These are phyloP conservation scores for Proales similis DNA, from an alignment of 1,140 invertebrate genomes.

Conservation along the genomic window DNA sequence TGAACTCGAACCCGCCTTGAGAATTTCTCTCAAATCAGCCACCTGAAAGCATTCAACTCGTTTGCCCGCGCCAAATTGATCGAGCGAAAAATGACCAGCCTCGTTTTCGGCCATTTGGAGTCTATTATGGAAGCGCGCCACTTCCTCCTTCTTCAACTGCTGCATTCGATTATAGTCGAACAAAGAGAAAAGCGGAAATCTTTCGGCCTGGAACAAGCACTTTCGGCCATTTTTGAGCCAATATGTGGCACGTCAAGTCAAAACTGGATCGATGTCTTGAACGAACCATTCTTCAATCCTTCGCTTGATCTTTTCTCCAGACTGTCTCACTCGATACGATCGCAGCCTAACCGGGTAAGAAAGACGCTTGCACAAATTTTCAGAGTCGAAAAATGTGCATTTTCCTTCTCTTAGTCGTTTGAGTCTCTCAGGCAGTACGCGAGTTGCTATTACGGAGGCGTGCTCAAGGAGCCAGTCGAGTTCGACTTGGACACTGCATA, in stretches of 20 bases:
- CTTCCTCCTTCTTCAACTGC: conserved; percentile 18
- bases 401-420: too few species aligned
- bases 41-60: conserved; percentile 1
- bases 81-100: neutral
- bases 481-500: conserved; percentile 1
- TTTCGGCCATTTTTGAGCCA: too few species aligned
- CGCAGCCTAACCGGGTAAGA: neutral
- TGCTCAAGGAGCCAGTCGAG: neutral
- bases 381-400: too few species aligned
- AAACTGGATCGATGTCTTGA: neutral
- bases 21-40: conserved; percentile 2
- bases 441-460: neutral
- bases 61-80: conserved; percentile 20
- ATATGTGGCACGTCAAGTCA: neutral
- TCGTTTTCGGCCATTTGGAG: neutral
- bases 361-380: too few species aligned
- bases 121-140: conserved; percentile 4
- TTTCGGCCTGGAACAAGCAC: neutral
- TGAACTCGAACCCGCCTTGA: neutral
- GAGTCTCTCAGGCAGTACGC: too few species aligned
- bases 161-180: conserved; percentile 29
- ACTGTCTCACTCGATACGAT: neutral
- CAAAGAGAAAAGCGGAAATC: neutral
- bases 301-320: too few species aligned
- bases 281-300: too few species aligned